These are phyloP conservation scores for Cyprinus carpio DNA, from an alignment of 2,113 vertebrate genomes.

Conservation along the genomic window DNA sequence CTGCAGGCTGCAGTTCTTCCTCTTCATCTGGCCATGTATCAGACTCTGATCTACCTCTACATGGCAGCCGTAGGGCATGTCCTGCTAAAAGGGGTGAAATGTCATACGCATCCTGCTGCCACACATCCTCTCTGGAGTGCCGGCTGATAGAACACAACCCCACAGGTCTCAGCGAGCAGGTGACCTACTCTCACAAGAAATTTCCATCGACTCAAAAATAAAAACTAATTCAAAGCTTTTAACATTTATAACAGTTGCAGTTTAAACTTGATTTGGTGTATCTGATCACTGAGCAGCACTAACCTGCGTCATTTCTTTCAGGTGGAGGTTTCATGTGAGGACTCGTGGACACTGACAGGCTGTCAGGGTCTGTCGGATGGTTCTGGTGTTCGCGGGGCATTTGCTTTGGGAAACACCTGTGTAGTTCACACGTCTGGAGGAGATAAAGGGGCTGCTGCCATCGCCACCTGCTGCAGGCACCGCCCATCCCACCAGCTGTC, in stretches of 20 bases:
- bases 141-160: slow-evolving; percentile 68
- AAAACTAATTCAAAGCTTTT: no score
- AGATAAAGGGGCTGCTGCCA: neutral
- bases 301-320: slow-evolving; percentile 50
- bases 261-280: no score
- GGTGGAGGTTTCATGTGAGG: slow-evolving; percentile 78
- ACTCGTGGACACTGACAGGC: slow-evolving; percentile 81
- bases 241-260: no score
- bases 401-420: slow-evolving; percentile 72
- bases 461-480: slow-evolving; percentile 80
- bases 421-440: slow-evolving; percentile 53
- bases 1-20: slow-evolving; percentile 78
- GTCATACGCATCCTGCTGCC: slow-evolving; percentile 77
- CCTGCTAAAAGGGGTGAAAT: slow-evolving; percentile 41
- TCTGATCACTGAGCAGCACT: slow-evolving; percentile 11
- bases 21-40: slow-evolving; percentile 39
- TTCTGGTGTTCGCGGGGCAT: slow-evolving; percentile 64
- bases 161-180: slow-evolving; percentile 67
- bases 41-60: slow-evolving; percentile 51
- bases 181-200: slow-evolving; percentile 39
- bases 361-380: slow-evolving; percentile 68
- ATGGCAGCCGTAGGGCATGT: slow-evolving; percentile 60
- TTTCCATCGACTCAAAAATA: no score
- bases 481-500: slow-evolving; percentile 23
- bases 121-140: slow-evolving; percentile 75